These are phyloP conservation scores for Lithophane socia DNA, from an alignment of 2,888 invertebrate species.

Conservation along the genomic window DNA sequence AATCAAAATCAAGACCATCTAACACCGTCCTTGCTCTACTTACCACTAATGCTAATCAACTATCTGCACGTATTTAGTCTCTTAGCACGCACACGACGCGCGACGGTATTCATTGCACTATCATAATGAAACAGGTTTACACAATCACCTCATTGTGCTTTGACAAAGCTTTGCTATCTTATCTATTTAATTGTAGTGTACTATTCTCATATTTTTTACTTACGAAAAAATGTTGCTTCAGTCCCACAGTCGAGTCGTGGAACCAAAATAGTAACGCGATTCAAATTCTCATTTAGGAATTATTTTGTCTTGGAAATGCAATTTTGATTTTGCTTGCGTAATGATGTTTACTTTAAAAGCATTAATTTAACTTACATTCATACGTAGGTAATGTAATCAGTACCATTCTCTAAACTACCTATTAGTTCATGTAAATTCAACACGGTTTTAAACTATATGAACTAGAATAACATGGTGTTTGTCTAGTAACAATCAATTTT, in stretches of 20 bases:
- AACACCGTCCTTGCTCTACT: slow-evolving; percentile 62
- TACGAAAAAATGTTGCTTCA: slow-evolving; percentile 43
- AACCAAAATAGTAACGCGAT: slow-evolving; percentile 21
- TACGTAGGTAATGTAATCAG: neutral
- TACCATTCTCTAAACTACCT: neutral
- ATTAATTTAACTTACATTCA: slow-evolving; percentile 1
- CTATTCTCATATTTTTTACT: slow-evolving; percentile 62
- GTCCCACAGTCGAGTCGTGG: slow-evolving; percentile 54
- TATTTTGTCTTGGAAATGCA: neutral
- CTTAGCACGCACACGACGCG: slow-evolving; percentile 20
- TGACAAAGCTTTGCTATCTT: slow-evolving; percentile 59
- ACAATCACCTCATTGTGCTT: slow-evolving; percentile 62
- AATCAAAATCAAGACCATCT: slow-evolving; percentile 43
- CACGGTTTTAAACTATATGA: too few relatives aligned
- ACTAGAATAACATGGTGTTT: too few relatives aligned
- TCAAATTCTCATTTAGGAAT: slow-evolving; percentile 21
- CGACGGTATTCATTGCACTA: slow-evolving; percentile 38
- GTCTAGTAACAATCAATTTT: neutral
- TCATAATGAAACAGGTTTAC: slow-evolving; percentile 57
- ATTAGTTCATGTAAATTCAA: neutral
- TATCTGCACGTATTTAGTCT: slow-evolving; percentile 24
- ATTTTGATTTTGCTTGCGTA: neutral
- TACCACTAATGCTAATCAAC: slow-evolving; percentile 40
- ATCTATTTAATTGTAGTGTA: slow-evolving; percentile 61
- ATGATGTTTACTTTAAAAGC: neutral